Evolutionary conservation across 35 echinoderm and acorn worm species (phyloP).

Genomic region (Acanthaster planci): DNA sequence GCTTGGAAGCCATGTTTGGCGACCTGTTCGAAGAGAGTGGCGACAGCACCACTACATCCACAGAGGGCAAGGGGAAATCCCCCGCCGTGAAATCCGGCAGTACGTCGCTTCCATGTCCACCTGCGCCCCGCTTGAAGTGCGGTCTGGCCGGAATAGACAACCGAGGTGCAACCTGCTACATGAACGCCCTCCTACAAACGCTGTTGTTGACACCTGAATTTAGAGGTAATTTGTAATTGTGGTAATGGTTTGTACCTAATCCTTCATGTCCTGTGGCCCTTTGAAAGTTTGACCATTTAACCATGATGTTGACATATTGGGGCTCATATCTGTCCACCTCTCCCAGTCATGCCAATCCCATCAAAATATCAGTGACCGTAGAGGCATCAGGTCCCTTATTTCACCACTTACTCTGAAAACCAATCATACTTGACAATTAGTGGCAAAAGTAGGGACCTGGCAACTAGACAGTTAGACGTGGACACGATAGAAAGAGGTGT

Average conservation of each 20-base stretch:
- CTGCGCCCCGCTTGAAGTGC: conserved; percentile 31
- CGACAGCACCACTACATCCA: neutral
- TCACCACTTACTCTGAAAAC: too few species aligned
- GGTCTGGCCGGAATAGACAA: conserved; percentile 90
- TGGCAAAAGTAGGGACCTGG: too few species aligned
- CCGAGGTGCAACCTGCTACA: conserved; percentile 89
- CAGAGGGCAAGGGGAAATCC: neutral
- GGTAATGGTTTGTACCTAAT: neutral
- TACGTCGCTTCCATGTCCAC: conserved; percentile 22
- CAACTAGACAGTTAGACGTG: too few species aligned
- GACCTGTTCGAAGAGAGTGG: conserved; percentile 43
- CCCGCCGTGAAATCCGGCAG: neutral
- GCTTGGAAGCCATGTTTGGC: conserved; percentile 52
- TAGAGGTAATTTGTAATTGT: conserved; percentile 50
- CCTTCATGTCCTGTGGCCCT: neutral
- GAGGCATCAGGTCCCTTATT: too few species aligned
- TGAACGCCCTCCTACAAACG: conserved; percentile 88
- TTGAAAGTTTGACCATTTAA: neutral
- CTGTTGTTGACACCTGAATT: conserved; percentile 92
- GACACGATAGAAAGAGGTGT: too few species aligned
- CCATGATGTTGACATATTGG: too few species aligned
- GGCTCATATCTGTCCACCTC: too few species aligned
- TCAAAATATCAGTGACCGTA: too few species aligned
- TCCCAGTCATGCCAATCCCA: too few species aligned
- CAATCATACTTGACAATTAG: too few species aligned